These are phyloP conservation scores for Amphipoea oculea DNA, from an alignment of 2,888 invertebrate genomes.

Conservation along the genomic window DNA sequence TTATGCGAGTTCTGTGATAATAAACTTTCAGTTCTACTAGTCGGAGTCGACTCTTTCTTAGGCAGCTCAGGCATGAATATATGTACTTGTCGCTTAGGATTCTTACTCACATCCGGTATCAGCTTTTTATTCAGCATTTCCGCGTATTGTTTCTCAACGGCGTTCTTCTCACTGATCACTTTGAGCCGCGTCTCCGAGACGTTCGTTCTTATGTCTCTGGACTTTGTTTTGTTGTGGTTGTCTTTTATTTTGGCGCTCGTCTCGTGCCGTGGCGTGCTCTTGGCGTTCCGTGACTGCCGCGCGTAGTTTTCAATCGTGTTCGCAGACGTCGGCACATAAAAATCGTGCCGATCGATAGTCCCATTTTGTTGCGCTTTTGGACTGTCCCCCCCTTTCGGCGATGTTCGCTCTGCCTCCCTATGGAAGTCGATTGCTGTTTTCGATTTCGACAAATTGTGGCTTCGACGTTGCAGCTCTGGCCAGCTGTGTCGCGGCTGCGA, in stretches of 20 bases:
- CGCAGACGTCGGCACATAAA: constrained; percentile 86
- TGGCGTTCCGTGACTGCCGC: constrained; percentile 86
- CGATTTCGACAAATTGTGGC: constrained; percentile 78
- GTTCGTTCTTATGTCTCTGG: constrained; percentile 77
- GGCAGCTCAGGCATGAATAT: constrained; percentile 93
- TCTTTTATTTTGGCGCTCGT: constrained; percentile 76
- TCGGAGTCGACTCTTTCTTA: constrained; percentile 84
- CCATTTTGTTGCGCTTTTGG: constrained; percentile 80
- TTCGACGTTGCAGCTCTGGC: constrained; percentile 83
- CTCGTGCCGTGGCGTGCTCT: constrained; percentile 81
- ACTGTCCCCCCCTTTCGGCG: constrained; percentile 77
- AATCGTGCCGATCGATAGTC: constrained; percentile 85
- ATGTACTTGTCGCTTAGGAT: constrained; percentile 92
- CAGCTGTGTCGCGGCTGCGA: constrained; percentile 86
- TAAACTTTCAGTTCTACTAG: constrained; percentile 82
- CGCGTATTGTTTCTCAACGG: constrained; percentile 85
- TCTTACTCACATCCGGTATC: constrained; percentile 83
- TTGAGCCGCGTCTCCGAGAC: constrained; percentile 84
- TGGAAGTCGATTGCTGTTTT: constrained; percentile 83
- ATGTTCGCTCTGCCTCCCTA: constrained; percentile 75
- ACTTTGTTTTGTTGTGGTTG: constrained; percentile 76
- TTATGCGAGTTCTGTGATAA: constrained; percentile 77
- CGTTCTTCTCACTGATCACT: constrained; percentile 80
- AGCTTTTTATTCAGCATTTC: constrained; percentile 85
- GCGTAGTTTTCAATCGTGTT: constrained; percentile 89